A percentile compares a stretch with the other conserved stretches of the same genome.
Evolutionary conservation across 2,113 vertebrate genomes (phyloP).

Genomic region (Martes martes): DNA sequence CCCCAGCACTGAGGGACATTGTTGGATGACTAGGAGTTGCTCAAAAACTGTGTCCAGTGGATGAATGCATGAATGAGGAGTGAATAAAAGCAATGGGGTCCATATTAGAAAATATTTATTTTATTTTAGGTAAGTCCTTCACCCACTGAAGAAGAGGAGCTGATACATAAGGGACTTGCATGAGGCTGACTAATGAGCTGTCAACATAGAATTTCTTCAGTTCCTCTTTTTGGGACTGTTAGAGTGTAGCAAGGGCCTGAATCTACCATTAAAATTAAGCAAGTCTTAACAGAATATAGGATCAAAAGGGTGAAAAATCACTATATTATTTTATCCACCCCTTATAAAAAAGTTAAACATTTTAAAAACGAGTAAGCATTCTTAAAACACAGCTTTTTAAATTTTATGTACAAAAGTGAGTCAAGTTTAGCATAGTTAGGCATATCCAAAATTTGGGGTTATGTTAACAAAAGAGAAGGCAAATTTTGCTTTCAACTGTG

Average conservation of each 20-base stretch:
- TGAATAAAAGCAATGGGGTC: neutral
- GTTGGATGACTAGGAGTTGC: neutral
- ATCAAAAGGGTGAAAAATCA: neutral
- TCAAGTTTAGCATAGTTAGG: neutral
- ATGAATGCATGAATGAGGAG: neutral
- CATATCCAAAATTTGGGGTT: neutral
- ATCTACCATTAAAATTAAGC: neutral
- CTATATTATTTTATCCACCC: neutral
- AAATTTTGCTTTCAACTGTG: neutral
- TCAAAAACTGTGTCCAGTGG: neutral
- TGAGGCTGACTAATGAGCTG: neutral
- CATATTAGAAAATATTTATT: neutral
- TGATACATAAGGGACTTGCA: neutral
- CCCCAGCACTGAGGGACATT: neutral
- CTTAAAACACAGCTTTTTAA: neutral
- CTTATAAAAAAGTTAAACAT: neutral
- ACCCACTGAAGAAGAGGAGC: neutral
- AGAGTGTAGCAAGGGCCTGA: neutral
- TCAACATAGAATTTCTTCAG: neutral
- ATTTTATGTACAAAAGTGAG: neutral
- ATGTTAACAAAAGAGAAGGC: neutral
- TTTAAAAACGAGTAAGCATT: neutral
- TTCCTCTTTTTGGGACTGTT: neutral
- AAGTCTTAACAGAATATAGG: neutral
- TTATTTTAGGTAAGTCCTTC: neutral